phyloP scores from a whole-genome alignment of 2,888 invertebrate genomes.

The Xestoiulus laeticollis region DNA sequence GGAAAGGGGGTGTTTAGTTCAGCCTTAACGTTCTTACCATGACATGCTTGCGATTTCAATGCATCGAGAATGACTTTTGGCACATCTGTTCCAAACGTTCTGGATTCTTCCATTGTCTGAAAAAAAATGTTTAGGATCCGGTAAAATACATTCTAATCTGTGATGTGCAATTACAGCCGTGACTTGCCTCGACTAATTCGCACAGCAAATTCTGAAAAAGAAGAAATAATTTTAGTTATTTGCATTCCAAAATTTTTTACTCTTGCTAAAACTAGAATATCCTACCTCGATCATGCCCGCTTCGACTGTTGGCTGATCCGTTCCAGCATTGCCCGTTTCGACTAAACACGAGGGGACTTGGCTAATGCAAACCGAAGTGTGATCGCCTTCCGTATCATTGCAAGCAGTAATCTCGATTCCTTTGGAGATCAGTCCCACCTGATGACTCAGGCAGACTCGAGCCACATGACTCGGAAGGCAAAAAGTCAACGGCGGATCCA shows the following conservation, averaged over 20 bases:
- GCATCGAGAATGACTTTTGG: slow-evolving; percentile 68
- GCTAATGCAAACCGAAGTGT: background rate
- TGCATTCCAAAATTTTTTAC: background rate
- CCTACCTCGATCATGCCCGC: background rate
- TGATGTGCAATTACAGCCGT: background rate
- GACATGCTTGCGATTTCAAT: slow-evolving; percentile 74
- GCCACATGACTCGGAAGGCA: background rate
- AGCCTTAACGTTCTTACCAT: slow-evolving; percentile 69
- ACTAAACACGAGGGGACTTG: background rate
- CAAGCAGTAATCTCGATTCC: background rate
- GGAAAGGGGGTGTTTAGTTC: no score
- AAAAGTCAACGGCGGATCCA: slow-evolving; percentile 36
- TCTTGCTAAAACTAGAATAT: background rate
- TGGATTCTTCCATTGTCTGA: background rate
- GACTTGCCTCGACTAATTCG: slow-evolving; percentile 56
- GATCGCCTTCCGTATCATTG: background rate
- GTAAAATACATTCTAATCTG: background rate
- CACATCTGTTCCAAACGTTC: slow-evolving; percentile 60
- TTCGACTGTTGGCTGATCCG: background rate
- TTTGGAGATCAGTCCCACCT: background rate
- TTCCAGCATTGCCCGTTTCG: background rate
- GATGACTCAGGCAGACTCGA: background rate
- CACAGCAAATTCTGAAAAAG: slow-evolving; percentile 11
- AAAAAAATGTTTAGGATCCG: background rate
- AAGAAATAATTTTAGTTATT: background rate